phyloP scores from a whole-genome alignment of 2,797 vertebrate species.

The Sternarchorhynchus goeldii region DNA sequence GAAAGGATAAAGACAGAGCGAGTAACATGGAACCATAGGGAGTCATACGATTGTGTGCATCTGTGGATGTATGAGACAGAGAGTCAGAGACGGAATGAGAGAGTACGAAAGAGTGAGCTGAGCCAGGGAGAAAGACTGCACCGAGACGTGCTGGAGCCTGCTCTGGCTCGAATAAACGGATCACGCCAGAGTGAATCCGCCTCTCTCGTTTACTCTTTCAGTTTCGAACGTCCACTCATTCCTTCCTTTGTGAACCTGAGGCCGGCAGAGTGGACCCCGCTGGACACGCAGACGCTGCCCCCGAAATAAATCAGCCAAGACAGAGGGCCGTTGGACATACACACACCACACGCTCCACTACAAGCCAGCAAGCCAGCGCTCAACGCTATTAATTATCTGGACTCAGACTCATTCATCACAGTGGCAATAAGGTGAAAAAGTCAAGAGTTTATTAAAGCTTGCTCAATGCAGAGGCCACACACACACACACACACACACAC shows the following conservation, averaged over 20 bases:
- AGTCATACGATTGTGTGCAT: conserved; percentile 1
- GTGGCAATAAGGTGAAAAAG: conserved; percentile 78
- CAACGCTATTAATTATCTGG: conserved; percentile 73
- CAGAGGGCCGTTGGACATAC: conserved; percentile 71
- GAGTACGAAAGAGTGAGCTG: conserved; percentile 5
- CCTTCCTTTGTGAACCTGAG: neutral
- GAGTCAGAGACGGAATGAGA: conserved; percentile 19
- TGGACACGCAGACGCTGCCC: conserved; percentile 51
- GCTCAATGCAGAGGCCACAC: conserved; percentile 46
- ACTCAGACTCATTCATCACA: conserved; percentile 76
- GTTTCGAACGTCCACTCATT: conserved; percentile 26
- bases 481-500: conserved; percentile 55
- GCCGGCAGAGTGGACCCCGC: conserved; percentile 28
- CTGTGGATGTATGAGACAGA: too few species aligned
- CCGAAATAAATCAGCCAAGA: conserved; percentile 74
- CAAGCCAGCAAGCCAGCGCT: conserved; percentile 61
- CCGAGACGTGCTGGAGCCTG: conserved; percentile 29
- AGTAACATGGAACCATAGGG: conserved; percentile 9
- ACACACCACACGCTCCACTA: conserved; percentile 66
- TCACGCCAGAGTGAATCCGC: conserved; percentile 20
- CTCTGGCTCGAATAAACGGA: conserved; percentile 40
- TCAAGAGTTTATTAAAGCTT: conserved; percentile 82
- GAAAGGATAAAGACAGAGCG: conserved; percentile 19
- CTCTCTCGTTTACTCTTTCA: conserved; percentile 36
- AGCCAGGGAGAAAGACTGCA: conserved; percentile 8